Conservation (phyloP, 2,113 vertebrate genomes). For the Oreochromis niloticus region DNA sequence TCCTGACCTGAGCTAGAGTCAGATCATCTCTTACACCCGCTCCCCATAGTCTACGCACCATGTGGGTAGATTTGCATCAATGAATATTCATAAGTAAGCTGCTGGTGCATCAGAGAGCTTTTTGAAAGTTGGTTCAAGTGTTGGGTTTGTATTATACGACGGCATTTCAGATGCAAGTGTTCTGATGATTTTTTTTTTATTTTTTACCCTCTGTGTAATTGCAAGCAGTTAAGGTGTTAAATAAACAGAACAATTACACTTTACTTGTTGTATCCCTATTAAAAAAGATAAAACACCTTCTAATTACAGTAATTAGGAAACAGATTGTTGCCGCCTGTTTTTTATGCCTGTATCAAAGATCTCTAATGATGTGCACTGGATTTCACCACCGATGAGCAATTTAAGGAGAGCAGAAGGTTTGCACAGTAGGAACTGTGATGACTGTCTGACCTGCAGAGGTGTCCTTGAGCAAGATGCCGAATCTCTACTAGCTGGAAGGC, state of each 20-base stretch:
- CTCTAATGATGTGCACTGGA: neutral
- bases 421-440: neutral
- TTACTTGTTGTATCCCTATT: neutral
- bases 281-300: neutral
- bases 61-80: conserved; percentile 25
- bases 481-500: neutral
- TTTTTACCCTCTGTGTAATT: neutral
- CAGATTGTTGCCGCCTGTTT: neutral
- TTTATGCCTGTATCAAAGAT: neutral
- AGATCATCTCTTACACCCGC: conserved; percentile 20
- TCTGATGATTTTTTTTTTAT: neutral
- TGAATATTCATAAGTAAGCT: conserved; percentile 44
- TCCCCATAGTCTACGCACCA: neutral
- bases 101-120: neutral
- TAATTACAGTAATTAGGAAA: neutral
- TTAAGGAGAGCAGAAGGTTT: neutral
- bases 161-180: neutral
- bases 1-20: conserved; percentile 44
- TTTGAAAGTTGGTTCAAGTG: neutral
- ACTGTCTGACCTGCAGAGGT: neutral
- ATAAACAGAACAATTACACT: neutral
- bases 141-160: neutral
- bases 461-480: neutral
- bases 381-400: neutral
- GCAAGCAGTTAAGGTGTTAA: neutral